Percentiles rank a stretch among this genome's conserved stretches.
Conservation (phyloP, 1,140 invertebrate genomes). For the Polypedilum vanderplanki region DNA sequence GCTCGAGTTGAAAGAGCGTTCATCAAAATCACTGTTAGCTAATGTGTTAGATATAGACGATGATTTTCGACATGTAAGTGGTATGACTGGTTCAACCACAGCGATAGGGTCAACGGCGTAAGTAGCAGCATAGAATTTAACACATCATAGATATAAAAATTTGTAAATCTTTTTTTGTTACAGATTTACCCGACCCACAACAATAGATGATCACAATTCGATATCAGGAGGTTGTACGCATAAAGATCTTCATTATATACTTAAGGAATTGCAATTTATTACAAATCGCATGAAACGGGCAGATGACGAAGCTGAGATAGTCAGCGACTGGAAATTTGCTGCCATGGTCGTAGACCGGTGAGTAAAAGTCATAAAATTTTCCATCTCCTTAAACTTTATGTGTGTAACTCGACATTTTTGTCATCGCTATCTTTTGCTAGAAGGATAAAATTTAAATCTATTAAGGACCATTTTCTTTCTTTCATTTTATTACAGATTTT, state of each 20-base stretch:
- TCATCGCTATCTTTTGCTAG: neutral
- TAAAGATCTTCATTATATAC: slow-evolving; percentile 73
- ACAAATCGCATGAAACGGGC: slow-evolving; percentile 82
- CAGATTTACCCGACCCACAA: slow-evolving; percentile 53
- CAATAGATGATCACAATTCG: slow-evolving; percentile 54
- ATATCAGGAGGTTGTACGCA: slow-evolving; percentile 50
- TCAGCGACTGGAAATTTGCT: slow-evolving; percentile 98
- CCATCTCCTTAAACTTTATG: neutral
- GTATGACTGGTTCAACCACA: slow-evolving; percentile 47
- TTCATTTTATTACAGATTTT: slow-evolving; percentile 62
- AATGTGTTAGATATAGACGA: slow-evolving; percentile 94
- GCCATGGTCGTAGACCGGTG: slow-evolving; percentile 95
- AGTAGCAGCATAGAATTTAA: slow-evolving; percentile 32
- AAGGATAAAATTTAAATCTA: neutral
- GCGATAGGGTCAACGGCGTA: slow-evolving; percentile 46
- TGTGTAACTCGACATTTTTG: neutral
- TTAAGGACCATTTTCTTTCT: neutral
- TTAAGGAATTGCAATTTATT: slow-evolving; percentile 90
- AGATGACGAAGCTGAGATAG: slow-evolving; percentile 83
- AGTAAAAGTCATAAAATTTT: slow-evolving; percentile 30
- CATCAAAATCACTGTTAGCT: slow-evolving; percentile 85
- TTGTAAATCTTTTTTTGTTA: slow-evolving; percentile 30
- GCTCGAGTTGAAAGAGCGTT: slow-evolving; percentile 83
- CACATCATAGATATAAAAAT: neutral
- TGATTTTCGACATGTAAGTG: slow-evolving; percentile 68